Base-by-base conservation (phyloP, 2,888 invertebrate genomes). In the Napeogenes sylphis region DNA sequence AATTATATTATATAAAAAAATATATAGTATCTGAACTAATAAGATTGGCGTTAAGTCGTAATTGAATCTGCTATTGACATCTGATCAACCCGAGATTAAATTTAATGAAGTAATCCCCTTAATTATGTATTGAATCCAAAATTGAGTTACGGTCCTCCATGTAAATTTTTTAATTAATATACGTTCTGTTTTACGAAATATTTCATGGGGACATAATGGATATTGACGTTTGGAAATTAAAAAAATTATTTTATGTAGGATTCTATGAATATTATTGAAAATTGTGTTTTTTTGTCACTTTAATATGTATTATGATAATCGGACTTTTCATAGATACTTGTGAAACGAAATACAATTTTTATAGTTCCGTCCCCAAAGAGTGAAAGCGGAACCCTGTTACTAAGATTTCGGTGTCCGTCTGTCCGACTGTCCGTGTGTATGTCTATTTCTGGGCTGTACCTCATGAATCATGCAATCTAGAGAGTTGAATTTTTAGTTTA, bases 111-210 rank as follows among this genome's bases (percentile, higher is more conserved):
- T 51, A 51, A 51, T 59, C 45, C 35, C 35, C n/a, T 55, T 59
- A 55, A 59, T 59, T 46, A 12, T 35, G 42, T 51, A 51, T 63
- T 61, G 47, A 58, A 46, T 54, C 53, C 38, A 42, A 56, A 56
- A 56, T 56, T 45, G 32, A 56, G 12, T 56, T 42, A 56, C 13
- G 46, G 14, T 42, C 30, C 32, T 42, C 21, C 38, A 64, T 61
- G 62, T 56, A 61, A 68, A 66, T 69, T 68, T 65, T 54, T 66
- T 62, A 65, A 70, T 69, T 66, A 67, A 67, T 67, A 69, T 67
- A 66, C 68, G 58, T 59, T 54, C 60, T 56, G 58, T 61, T 63
- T 66, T 64, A 35, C 47, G 61, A 55, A 56, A 59, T 65, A 66
- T 65, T 64, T 61, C 63, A 66, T 64, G 45, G 61, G 30, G 64